Evolutionary conservation across 2,113 vertebrate genomes (phyloP).

Genomic region (Maccullochella peelii): DNA sequence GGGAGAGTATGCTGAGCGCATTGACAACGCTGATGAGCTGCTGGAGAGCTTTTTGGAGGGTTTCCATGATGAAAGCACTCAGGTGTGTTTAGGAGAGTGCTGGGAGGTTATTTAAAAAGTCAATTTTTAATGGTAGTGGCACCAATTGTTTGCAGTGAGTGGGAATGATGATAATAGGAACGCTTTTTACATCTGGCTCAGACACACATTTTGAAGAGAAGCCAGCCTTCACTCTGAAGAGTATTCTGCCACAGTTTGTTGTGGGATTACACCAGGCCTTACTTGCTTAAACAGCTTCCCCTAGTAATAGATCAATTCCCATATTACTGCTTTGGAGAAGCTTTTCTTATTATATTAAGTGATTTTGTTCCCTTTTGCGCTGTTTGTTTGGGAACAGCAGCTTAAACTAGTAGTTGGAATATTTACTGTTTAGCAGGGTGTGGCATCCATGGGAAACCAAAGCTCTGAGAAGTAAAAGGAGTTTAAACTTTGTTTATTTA

Average conservation of each 20-base stretch:
- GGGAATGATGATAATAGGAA: neutral
- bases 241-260: slow-evolving; percentile 3
- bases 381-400: neutral
- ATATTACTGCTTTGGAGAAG: slow-evolving; percentile 9
- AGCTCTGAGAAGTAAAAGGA: neutral
- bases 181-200: slow-evolving; percentile 11
- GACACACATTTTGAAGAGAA: neutral
- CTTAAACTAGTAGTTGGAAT: neutral
- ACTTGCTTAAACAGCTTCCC: neutral
- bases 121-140: slow-evolving; percentile 16
- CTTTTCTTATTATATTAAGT: slow-evolving; percentile 7
- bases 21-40: slow-evolving; percentile 95
- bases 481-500: neutral
- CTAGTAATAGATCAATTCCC: slow-evolving; percentile 15
- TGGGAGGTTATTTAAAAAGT: neutral
- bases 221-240: neutral
- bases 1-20: slow-evolving; percentile 95
- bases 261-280: slow-evolving; percentile 24
- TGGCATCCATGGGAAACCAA: neutral
- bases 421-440: neutral
- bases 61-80: slow-evolving; percentile 98
- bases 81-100: slow-evolving; percentile 83
- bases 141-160: neutral
- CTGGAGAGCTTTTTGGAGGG: slow-evolving; percentile 97
- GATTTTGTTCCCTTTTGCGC: slow-evolving; percentile 14